phyloP scores from a whole-genome alignment of 2,797 vertebrate genomes.

The Semotilus atromaculatus region DNA sequence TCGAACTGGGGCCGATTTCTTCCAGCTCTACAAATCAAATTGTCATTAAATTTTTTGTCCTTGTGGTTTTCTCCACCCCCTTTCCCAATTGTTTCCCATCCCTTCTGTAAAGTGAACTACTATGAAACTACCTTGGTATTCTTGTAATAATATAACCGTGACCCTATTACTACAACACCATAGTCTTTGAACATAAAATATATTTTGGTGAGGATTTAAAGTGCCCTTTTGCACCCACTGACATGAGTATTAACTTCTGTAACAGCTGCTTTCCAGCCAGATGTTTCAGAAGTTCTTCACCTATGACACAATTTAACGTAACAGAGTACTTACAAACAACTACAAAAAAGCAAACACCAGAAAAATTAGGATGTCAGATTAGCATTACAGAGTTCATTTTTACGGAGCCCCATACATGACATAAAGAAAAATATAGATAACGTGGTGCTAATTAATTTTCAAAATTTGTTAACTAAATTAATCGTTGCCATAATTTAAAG shows the following conservation, averaged over 20 bases:
- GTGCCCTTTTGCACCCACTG: background rate
- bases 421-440: background rate
- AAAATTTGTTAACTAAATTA: too few species aligned
- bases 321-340: background rate
- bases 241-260: conserved; percentile 4
- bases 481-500: too few species aligned
- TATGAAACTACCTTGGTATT: background rate
- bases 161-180: background rate
- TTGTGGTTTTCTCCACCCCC: conserved; percentile 60
- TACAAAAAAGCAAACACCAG: background rate
- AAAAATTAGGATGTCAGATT: background rate
- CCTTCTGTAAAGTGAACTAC: conserved; percentile 3
- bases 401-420: background rate
- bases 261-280: conserved; percentile 9
- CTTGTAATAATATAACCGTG: background rate
- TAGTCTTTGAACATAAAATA: background rate
- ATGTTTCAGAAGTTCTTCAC: conserved; percentile 7
- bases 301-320: conserved; percentile 1
- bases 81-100: conserved; percentile 30
- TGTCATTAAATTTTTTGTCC: conserved; percentile 77
- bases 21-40: conserved; percentile 85
- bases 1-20: conserved; percentile 81
- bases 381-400: background rate
- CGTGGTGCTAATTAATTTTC: too few species aligned
- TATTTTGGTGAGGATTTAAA: background rate